Evolutionary conservation across 35 echinoderm and acorn worm species (phyloP), one percentile per base, ranked within the genome.

Genomic region (Ophiothrix spiculata): DNA sequence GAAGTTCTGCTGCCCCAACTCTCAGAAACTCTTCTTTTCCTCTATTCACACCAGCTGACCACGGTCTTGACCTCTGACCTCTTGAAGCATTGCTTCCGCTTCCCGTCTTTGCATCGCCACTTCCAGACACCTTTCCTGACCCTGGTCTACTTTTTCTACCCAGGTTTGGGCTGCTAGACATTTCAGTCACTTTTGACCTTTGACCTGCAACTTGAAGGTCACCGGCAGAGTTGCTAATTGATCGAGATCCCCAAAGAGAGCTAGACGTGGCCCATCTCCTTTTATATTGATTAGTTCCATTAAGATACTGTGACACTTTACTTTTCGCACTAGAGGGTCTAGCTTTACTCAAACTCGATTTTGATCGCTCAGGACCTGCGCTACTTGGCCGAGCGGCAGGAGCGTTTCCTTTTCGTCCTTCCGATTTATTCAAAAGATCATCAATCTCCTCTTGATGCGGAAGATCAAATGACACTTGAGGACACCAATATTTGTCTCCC

Each of bases 11-110:
- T 19, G 75, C 84, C 32, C 76, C 84, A 19, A 95, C 79, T 17
- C 60, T 69, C 21, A 95, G 54, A 40, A 95, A 91, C 36, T 95
- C 85, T 81, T 49, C 85, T 83, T 75, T 84, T 31, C 76, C 35
- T 32, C 0, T 77, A 25, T 69, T 54, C 35, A 19, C 33, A 69
- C 78, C 73, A 25, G 77, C 85, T 45, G 85, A 87, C 38, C 40
- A 49, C 37, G 80, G 83, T 82, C 85, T 73, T 74, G 75, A 74
- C 89, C 63, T 95, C 25, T 88, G 93, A 90, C 40, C 88, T 56
- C 31, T 86, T 31, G 21, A n/a, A n/a, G n/a, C n/a, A n/a, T n/a
- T 77, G 39, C 83, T 40, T 56, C 15, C 28, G 1, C 54, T 1
- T 25, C 32, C 2, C 56, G 14, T 60, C 33, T 82, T 21, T 28